Conservation (phyloP, 2,113 vertebrate genomes). For the Vulpes vulpes region DNA sequence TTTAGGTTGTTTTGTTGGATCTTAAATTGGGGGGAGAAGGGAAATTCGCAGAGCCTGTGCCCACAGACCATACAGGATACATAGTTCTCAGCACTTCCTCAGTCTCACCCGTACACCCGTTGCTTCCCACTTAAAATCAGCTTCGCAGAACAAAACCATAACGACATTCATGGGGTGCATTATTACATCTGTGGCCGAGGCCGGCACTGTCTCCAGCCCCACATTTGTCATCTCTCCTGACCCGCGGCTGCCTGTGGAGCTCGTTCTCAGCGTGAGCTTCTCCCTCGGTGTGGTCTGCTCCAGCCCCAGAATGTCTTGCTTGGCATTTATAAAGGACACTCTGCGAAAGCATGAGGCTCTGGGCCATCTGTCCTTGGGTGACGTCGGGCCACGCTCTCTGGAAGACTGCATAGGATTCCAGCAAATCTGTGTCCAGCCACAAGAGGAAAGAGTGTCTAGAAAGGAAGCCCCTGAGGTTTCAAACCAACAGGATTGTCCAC, state of each 20-base stretch:
- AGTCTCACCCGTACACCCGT: rapidly evolving
- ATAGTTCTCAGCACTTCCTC: neutral
- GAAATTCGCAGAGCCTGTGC: neutral
- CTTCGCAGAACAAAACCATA: neutral
- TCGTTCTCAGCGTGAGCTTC: neutral
- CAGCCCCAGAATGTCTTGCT: neutral
- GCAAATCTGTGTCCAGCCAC: neutral
- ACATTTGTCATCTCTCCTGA: neutral
- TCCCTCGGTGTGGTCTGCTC: rapidly evolving
- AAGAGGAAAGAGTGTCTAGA: neutral
- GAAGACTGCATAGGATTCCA: neutral
- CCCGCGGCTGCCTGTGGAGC: neutral
- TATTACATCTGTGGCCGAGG: rapidly evolving
- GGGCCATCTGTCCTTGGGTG: neutral
- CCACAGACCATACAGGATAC: rapidly evolving
- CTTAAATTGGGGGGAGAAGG: neutral
- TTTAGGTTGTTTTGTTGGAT: neutral
- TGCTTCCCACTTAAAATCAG: too few species aligned
- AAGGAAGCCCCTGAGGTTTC: neutral
- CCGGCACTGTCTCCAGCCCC: neutral
- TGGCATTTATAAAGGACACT: neutral
- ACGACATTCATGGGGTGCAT: rapidly evolving
- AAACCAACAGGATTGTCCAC: neutral
- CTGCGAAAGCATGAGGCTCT: neutral
- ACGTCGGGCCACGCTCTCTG: neutral